These are phyloP conservation scores for Cosmia trapezina DNA, from an alignment of 2,888 invertebrate species.

Conservation along the genomic window DNA sequence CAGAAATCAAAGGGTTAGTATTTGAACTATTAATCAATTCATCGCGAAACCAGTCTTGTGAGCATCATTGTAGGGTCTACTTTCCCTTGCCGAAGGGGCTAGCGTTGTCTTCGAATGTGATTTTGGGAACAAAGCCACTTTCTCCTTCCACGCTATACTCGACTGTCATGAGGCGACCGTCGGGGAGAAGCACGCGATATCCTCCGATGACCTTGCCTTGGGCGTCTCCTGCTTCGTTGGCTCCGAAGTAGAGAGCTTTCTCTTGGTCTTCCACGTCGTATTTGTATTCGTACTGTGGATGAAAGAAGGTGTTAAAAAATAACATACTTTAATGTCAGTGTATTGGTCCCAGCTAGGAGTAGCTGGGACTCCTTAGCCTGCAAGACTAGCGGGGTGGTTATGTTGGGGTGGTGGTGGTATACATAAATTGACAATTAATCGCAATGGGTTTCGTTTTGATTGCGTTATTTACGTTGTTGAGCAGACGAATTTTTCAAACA, in stretches of 20 bases:
- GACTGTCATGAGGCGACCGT: slow-evolving; percentile 93
- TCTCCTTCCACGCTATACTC: slow-evolving; percentile 93
- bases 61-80: slow-evolving; percentile 67
- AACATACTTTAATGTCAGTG: background rate
- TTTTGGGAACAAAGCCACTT: slow-evolving; percentile 93
- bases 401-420: no score
- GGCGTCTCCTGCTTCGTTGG: slow-evolving; percentile 92
- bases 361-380: background rate
- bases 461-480: no score
- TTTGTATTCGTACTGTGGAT: slow-evolving; percentile 92
- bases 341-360: no score
- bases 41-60: slow-evolving; percentile 60
- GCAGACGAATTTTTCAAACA: no score
- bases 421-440: no score
- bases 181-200: slow-evolving; percentile 92
- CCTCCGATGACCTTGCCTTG: slow-evolving; percentile 92
- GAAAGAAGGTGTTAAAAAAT: slow-evolving; percentile 29
- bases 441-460: no score
- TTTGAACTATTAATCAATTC: slow-evolving; percentile 60
- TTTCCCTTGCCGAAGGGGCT: slow-evolving; percentile 89
- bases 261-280: slow-evolving; percentile 94
- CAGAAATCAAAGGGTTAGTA: slow-evolving; percentile 53
- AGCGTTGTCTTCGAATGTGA: slow-evolving; percentile 92
- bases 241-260: slow-evolving; percentile 92
- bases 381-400: no score